Conservation (phyloP, 2,888 invertebrate species). For the Harpagoxenus sublaevis region DNA sequence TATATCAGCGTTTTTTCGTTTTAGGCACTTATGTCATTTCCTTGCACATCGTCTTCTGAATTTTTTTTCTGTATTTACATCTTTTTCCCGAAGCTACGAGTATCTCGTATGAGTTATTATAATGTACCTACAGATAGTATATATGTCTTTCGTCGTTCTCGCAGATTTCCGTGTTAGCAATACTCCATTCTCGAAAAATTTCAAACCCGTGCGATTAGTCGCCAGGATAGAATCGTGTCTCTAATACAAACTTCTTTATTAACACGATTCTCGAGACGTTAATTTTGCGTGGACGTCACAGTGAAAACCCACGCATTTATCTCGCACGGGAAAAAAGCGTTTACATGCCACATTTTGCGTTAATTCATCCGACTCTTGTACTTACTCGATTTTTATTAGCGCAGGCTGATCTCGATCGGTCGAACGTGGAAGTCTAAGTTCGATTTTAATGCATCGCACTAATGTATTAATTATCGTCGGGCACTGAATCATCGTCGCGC, state of each 20-base stretch:
- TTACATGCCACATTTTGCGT: not conserved
- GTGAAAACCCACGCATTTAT: not conserved
- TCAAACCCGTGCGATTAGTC: not conserved
- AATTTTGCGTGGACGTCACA: not conserved
- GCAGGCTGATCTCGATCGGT: not conserved
- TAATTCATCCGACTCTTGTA: not conserved
- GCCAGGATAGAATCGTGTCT: not conserved
- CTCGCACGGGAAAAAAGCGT: not conserved
- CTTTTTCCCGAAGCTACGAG: not conserved
- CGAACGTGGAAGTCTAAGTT: not conserved
- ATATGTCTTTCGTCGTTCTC: not conserved
- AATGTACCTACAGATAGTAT: too few species aligned
- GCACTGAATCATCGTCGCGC: slow-evolving; percentile 6
- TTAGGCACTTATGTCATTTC: not conserved
- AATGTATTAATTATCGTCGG: slow-evolving; percentile 1
- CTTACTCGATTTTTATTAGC: not conserved
- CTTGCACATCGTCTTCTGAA: not conserved
- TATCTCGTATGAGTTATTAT: not conserved
- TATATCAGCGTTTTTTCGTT: not conserved
- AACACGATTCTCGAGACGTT: not conserved
- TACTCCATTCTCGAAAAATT: not conserved
- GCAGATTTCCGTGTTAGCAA: not conserved
- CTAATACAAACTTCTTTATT: not conserved
- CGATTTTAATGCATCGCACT: not conserved
- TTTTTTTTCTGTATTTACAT: not conserved